Conservation (phyloP, 2,888 invertebrate species). For the Andricus curvator region DNA sequence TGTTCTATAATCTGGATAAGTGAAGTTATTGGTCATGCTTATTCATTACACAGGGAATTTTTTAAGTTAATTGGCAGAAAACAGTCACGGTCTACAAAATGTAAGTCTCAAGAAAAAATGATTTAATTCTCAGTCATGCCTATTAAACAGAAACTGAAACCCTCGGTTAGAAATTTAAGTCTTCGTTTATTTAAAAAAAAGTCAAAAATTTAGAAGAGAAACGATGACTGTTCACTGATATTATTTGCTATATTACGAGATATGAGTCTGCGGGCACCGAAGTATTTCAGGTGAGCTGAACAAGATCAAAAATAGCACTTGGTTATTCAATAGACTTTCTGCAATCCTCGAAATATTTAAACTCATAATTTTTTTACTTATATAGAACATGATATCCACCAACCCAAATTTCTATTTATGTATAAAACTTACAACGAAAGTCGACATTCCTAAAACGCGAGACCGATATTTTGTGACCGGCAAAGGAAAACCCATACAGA, state of each 20-base stretch:
- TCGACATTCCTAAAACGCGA: background rate
- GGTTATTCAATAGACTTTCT: background rate
- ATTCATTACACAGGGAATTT: background rate
- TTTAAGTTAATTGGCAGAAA: background rate
- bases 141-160: background rate
- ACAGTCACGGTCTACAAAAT: background rate
- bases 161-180: background rate
- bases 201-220: background rate
- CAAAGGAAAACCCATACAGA: background rate
- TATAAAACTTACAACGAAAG: background rate
- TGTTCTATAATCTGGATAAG: background rate
- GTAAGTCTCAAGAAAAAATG: background rate
- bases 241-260: background rate
- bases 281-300: background rate
- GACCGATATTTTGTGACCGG: too few relatives aligned
- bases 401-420: background rate
- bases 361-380: background rate
- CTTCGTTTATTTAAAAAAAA: background rate
- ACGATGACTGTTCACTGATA: background rate
- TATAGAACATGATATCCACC: background rate
- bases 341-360: background rate
- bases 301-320: background rate
- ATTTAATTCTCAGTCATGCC: background rate
- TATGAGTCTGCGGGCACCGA: background rate
- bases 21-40: slow-evolving; percentile 6